Base-by-base conservation (phyloP, 2,797 vertebrate genomes). In the Labroides dimidiatus region DNA sequence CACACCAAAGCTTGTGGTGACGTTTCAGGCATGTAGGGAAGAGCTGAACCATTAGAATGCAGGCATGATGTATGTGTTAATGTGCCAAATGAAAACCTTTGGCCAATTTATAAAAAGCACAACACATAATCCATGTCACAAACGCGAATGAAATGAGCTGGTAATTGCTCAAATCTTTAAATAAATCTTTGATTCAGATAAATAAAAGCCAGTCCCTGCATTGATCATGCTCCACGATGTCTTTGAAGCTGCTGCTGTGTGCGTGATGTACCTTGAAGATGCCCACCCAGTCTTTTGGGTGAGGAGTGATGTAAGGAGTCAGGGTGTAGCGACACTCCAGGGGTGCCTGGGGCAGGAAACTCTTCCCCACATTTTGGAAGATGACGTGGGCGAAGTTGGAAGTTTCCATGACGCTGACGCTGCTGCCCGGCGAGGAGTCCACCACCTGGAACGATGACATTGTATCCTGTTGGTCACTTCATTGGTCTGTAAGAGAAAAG, bases 301-400 rank as follows among this genome's bases (percentile, higher is more conserved):
- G 94, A 69, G 97, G 97, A 43, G 93, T 91, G 77, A 99, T 96
- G 90, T 95, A 96, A 4, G 96, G 91, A 64, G 97, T 99, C 86
- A 99, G 91, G 50, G 96, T 99, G 65, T 98, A 99, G 92, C 94
- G 93, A 84, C 97, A 99, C 87, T 99, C 97, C 78, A 99, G 92
- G 17, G 97, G 95, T 4, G 94, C 94, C 84, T 97, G 96, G 10
- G 98, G 98, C 84, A 96, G 95, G 14, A 99, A 99, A 90, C 97
- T 99, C 91, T 99, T 98, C 0, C 95, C 96, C 48, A 99, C 98
- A 86, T 98, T 97, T 91, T 99, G 97, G 93, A 99, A 99, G 93
- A 99, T 99, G 80, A 99, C 98, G 39, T 99, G 98, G 42, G 98
- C 97, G 85, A 99, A 99, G 92, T 98, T 99, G 73, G 97, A 99